Evolutionary conservation across 1,140 invertebrate species (phyloP).

Genomic region (Littorina saxatilis): DNA sequence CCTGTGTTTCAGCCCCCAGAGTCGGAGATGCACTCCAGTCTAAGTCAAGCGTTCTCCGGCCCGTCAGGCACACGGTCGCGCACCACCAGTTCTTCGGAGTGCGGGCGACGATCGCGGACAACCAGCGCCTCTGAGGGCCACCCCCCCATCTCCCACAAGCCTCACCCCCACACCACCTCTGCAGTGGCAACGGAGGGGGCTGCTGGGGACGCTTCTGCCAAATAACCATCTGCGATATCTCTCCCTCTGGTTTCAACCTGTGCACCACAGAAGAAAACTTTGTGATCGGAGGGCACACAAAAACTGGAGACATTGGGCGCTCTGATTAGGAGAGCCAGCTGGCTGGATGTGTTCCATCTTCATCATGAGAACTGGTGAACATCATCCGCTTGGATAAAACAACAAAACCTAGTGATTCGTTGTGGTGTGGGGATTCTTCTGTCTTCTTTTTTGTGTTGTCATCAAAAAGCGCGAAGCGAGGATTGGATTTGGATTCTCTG

Average conservation of each 20-base stretch:
- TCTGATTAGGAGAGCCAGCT: too few relatives aligned
- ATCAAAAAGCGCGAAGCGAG: too few relatives aligned
- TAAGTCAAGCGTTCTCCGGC: conserved; percentile 9
- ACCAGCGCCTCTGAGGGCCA: conserved; percentile 5
- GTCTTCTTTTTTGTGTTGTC: too few relatives aligned
- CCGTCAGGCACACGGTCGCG: conserved; percentile 32
- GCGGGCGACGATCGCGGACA: not conserved
- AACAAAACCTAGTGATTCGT: conserved; percentile 15
- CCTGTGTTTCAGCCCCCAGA: conserved; percentile 32
- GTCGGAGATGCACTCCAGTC: conserved; percentile 24
- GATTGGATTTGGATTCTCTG: not conserved
- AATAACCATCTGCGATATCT: too few relatives aligned
- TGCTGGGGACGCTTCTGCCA: not conserved
- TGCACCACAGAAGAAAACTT: too few relatives aligned
- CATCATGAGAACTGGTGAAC: not conserved
- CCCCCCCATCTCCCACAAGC: conserved; percentile 11
- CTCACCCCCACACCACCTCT: not conserved
- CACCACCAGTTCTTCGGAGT: conserved; percentile 16
- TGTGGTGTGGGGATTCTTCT: conserved; percentile 14
- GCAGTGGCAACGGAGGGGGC: not conserved
- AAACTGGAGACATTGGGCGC: too few relatives aligned
- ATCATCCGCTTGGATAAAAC: too few relatives aligned
- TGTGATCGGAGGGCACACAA: too few relatives aligned
- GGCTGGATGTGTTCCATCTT: too few relatives aligned
- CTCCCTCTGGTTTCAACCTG: too few relatives aligned